These are phyloP conservation scores for Nannoperca australis DNA, from an alignment of 2,797 vertebrate genomes.

Conservation along the genomic window DNA sequence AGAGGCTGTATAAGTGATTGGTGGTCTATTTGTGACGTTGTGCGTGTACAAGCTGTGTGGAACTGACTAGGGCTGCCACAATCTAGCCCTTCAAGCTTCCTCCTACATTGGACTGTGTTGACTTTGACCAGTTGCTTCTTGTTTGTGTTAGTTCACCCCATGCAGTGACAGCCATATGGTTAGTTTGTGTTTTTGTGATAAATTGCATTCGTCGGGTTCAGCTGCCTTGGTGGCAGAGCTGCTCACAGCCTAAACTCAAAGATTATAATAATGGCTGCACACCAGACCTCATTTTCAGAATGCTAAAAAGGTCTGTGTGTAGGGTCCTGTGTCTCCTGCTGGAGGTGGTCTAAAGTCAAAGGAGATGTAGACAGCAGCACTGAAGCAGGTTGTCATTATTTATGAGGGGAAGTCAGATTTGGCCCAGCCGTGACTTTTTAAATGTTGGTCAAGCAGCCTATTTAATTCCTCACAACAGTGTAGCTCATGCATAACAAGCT, in stretches of 20 bases:
- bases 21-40: neutral
- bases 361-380: constrained; percentile 16
- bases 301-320: constrained; percentile 17
- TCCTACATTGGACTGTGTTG: constrained; percentile 20
- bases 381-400: constrained; percentile 44
- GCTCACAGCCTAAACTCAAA: constrained; percentile 24
- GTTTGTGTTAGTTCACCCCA: constrained; percentile 49
- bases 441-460: constrained; percentile 36
- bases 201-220: constrained; percentile 27
- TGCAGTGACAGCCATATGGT: constrained; percentile 56
- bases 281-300: constrained; percentile 20
- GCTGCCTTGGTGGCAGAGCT: constrained; percentile 22
- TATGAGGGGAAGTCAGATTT: constrained; percentile 37
- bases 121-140: constrained; percentile 47
- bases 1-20: neutral
- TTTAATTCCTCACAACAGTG: constrained; percentile 26
- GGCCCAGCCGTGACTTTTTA: constrained; percentile 32
- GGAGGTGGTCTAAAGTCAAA: constrained; percentile 20
- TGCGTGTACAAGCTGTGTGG: neutral
- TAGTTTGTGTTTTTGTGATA: constrained; percentile 44
- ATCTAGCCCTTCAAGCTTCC: constrained; percentile 7
- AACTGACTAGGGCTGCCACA: neutral
- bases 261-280: constrained; percentile 26
- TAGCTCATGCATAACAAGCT: constrained; percentile 6
- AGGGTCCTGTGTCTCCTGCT: constrained; percentile 27